These are phyloP conservation scores for Papilio protenor DNA, from an alignment of 2,888 invertebrate species.

Conservation along the genomic window DNA sequence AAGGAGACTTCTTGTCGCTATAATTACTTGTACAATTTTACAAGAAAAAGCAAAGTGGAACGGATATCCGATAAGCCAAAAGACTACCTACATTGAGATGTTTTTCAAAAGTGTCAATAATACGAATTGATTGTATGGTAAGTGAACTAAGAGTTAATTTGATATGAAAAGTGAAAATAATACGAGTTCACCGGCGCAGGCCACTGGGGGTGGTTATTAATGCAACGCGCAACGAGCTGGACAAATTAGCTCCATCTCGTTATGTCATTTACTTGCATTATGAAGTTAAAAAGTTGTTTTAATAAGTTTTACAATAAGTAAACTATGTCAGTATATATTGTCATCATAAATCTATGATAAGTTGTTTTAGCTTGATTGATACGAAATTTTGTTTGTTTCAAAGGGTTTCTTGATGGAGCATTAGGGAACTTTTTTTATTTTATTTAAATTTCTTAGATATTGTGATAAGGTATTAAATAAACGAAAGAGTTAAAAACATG, in stretches of 20 bases:
- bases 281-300: not conserved
- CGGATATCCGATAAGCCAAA: constrained; percentile 4
- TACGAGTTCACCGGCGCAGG: constrained; percentile 2
- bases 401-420: too few species aligned
- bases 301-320: not conserved
- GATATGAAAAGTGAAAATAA: constrained; percentile 10
- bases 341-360: too few species aligned
- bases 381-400: too few species aligned
- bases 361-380: too few species aligned
- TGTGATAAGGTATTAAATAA: too few species aligned
- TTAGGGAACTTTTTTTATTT: not conserved
- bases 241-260: constrained; percentile 22
- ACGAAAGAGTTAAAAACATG: too few species aligned
- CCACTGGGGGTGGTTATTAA: constrained; percentile 6
- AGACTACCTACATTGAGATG: not conserved
- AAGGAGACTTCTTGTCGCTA: constrained; percentile 57
- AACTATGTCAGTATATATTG: not conserved
- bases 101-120: not conserved
- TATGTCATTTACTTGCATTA: constrained; percentile 1
- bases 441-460: not conserved
- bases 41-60: constrained; percentile 6
- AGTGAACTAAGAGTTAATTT: not conserved
- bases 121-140: not conserved
- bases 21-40: constrained; percentile 21
- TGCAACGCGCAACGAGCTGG: constrained; percentile 19